Conservation (phyloP, 1,140 invertebrate genomes). For the Trachymyrmex septentrionalis region DNA sequence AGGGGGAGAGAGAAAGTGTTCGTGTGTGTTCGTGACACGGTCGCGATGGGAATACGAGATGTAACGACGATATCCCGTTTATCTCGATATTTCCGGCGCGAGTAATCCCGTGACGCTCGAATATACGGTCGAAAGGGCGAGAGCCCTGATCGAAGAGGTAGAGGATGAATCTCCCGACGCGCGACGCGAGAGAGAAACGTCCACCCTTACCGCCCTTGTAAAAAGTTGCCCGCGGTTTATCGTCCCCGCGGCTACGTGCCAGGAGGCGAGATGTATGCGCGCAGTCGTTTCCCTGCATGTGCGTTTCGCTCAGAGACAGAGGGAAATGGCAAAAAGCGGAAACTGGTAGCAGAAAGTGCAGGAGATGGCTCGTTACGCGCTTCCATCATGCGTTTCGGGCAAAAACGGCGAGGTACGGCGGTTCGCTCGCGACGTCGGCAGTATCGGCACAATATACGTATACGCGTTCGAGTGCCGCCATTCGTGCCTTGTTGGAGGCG, state of each 20-base stretch:
- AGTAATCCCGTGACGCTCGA: constrained; percentile 27
- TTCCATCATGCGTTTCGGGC: constrained; percentile 12
- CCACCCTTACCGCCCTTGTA: not conserved
- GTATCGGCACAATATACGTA: not conserved
- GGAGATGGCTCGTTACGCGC: constrained; percentile 47
- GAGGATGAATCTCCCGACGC: not conserved
- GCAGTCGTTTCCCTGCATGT: not conserved
- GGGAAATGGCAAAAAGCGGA: not conserved
- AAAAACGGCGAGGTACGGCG: constrained; percentile 9
- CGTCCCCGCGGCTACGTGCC: constrained; percentile 16
- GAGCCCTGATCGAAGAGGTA: not conserved
- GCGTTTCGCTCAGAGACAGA: not conserved
- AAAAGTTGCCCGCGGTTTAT: constrained; percentile 37
- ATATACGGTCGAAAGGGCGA: not conserved
- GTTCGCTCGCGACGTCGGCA: not conserved
- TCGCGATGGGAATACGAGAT: constrained; percentile 29
- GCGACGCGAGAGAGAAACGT: constrained; percentile 31
- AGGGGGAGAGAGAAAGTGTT: not conserved
- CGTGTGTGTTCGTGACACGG: not conserved
- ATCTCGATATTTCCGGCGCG: constrained; percentile 49
- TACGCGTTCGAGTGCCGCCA: not conserved
- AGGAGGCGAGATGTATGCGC: not conserved
- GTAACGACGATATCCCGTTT: constrained; percentile 43
- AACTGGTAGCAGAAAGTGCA: constrained; percentile 21
- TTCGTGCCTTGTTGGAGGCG: not conserved